These are phyloP conservation scores for Lethenteron camtschaticum DNA, from an alignment of 2,113 vertebrate species.

Conservation along the genomic window DNA sequence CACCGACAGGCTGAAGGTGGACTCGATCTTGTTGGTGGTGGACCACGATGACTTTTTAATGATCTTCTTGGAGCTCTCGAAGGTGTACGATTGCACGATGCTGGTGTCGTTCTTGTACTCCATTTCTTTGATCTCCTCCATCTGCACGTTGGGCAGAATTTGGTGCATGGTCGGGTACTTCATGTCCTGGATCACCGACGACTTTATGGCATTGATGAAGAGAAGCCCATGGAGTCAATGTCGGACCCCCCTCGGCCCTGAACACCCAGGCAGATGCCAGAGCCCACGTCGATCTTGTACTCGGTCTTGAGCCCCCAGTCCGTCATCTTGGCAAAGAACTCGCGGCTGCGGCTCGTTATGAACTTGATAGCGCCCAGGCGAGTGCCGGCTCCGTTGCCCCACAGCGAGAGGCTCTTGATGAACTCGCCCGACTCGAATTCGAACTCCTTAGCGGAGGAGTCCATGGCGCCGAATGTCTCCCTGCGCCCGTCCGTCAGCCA, in stretches of 20 bases:
- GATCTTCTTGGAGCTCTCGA: conserved; percentile 9
- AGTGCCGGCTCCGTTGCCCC: conserved; percentile 12
- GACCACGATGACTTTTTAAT: neutral
- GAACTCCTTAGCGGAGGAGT: conserved; percentile 9
- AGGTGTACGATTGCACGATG: neutral
- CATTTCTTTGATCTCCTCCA: conserved; percentile 11
- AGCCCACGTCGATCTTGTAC: conserved; percentile 11
- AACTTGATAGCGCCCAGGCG: conserved; percentile 14
- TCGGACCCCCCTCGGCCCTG: neutral
- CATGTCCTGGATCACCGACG: conserved; percentile 7
- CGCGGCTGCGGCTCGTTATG: conserved; percentile 6
- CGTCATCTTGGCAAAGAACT: conserved; percentile 12
- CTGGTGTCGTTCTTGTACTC: conserved; percentile 5
- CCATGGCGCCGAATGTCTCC: conserved; percentile 7
- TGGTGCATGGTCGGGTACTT: conserved; percentile 11
- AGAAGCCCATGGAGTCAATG: conserved; percentile 10
- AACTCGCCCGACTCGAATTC: conserved; percentile 11
- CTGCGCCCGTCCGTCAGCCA: conserved; percentile 11
- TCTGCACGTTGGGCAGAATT: conserved; percentile 1
- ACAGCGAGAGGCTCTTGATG: conserved; percentile 14
- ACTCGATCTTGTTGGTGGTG: too few relatives aligned
- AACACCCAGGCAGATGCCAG: conserved; percentile 14
- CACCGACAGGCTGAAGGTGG: too few relatives aligned
- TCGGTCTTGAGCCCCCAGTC: conserved; percentile 11
- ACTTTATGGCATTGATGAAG: conserved; percentile 13